Evolutionary conservation across 2,888 invertebrate species (phyloP).

Genomic region (Phengaris arion): DNA sequence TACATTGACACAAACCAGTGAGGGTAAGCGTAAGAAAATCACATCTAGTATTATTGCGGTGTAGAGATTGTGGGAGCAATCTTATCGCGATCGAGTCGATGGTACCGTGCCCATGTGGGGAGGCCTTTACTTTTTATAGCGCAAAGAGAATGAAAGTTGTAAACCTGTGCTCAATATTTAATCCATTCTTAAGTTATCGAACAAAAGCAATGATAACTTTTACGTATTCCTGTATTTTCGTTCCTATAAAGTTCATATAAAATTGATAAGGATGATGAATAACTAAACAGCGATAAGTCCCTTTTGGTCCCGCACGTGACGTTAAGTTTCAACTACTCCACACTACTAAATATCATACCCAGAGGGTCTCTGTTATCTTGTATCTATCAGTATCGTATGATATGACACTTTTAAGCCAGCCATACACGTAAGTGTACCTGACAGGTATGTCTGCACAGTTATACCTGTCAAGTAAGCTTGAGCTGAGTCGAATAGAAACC

Average conservation of each 20-base stretch:
- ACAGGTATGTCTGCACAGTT: too few species aligned
- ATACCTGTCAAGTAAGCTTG: too few species aligned
- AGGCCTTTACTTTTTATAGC: constrained; percentile 10
- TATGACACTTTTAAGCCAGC: background rate
- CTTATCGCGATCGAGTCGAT: background rate
- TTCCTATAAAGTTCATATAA: background rate
- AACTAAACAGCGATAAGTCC: background rate
- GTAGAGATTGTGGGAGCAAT: constrained; percentile 2
- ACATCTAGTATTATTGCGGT: constrained; percentile 7
- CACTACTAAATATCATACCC: constrained; percentile 9
- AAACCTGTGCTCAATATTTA: background rate
- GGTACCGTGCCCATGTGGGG: background rate
- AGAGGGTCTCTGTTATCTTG: constrained; percentile 1
- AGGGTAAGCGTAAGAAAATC: constrained; percentile 8
- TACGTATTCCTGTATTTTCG: too few species aligned
- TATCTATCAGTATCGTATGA: background rate
- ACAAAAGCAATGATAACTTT: too few species aligned
- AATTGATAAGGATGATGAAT: background rate
- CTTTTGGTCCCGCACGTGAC: background rate
- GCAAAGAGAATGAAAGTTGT: background rate
- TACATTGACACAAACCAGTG: background rate
- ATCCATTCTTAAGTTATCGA: background rate
- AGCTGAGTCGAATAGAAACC: too few species aligned
- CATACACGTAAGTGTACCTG: too few species aligned
- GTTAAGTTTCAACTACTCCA: constrained; percentile 16